Conservation (phyloP, 2,888 invertebrate genomes). For the Cheilosia grossa region DNA sequence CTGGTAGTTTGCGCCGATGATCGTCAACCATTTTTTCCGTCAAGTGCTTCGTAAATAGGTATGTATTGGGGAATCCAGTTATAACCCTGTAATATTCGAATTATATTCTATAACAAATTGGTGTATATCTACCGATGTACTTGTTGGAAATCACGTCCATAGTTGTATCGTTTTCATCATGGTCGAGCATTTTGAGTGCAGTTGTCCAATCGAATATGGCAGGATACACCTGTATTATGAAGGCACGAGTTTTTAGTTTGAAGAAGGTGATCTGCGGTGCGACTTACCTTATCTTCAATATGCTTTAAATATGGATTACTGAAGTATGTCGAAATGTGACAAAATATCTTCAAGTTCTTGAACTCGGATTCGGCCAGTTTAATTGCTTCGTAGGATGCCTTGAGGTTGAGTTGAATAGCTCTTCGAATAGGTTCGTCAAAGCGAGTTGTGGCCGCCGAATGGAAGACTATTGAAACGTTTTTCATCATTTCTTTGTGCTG, state of each 20-base stretch:
- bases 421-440: constrained; percentile 91
- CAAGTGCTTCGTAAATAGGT: constrained; percentile 94
- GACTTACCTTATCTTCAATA: constrained; percentile 88
- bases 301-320: constrained; percentile 90
- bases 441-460: constrained; percentile 91
- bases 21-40: constrained; percentile 92
- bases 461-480: constrained; percentile 88
- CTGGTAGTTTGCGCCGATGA: constrained; percentile 83
- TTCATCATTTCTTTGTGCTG: constrained; percentile 77
- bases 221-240: constrained; percentile 76
- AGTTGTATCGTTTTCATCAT: constrained; percentile 68
- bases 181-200: constrained; percentile 76
- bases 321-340: constrained; percentile 95
- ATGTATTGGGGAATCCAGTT: constrained; percentile 90
- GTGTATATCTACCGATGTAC: constrained; percentile 69
- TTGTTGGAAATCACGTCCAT: constrained; percentile 78
- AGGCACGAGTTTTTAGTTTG: constrained; percentile 75
- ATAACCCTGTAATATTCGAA: constrained; percentile 75
- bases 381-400: constrained; percentile 87
- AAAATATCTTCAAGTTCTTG: constrained; percentile 85
- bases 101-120: no score
- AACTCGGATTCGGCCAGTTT: constrained; percentile 85
- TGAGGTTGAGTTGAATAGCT: constrained; percentile 86
- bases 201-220: constrained; percentile 79
- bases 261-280: no score